Conservation (phyloP, 64 coral and sea anemone species). For the Montipora cactus region DNA sequence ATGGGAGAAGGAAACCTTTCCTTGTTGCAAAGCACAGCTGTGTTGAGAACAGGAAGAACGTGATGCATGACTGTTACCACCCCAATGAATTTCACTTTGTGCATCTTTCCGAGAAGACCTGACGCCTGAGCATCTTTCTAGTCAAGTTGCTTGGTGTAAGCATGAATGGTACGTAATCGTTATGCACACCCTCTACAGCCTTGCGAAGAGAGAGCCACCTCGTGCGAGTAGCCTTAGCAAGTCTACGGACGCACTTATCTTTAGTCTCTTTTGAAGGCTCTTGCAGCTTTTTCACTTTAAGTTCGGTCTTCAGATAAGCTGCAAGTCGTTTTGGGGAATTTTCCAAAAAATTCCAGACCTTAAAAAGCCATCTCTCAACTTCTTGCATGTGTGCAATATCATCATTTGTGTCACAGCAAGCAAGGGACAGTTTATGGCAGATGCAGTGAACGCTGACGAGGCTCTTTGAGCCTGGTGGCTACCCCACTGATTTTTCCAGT, state of each 20-base stretch:
- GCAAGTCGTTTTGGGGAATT: constrained; percentile 32
- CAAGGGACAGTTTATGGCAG: constrained; percentile 60
- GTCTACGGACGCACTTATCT: constrained; percentile 17
- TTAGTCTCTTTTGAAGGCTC: constrained; percentile 28
- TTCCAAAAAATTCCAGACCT: constrained; percentile 55
- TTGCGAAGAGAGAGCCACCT: constrained; percentile 54
- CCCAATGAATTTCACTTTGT: constrained; percentile 66
- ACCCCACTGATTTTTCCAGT: constrained; percentile 60
- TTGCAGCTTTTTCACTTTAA: background rate
- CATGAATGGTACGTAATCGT: constrained; percentile 40
- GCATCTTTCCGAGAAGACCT: background rate
- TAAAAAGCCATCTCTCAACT: constrained; percentile 46
- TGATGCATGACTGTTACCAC: constrained; percentile 53
- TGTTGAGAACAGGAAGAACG: constrained; percentile 33
- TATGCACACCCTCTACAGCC: constrained; percentile 49
- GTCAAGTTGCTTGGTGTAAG: constrained; percentile 23
- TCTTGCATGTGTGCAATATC: constrained; percentile 34
- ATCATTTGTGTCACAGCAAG: constrained; percentile 42
- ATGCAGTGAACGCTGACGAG: constrained; percentile 60
- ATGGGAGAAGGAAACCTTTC: constrained; percentile 49
- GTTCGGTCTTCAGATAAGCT: background rate
- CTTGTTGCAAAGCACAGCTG: constrained; percentile 61
- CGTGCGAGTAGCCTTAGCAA: constrained; percentile 38
- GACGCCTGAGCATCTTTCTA: constrained; percentile 37
- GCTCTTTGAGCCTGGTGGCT: constrained; percentile 5